Conservation (phyloP, 2,888 invertebrate species). For the Limnephilus auricula region DNA sequence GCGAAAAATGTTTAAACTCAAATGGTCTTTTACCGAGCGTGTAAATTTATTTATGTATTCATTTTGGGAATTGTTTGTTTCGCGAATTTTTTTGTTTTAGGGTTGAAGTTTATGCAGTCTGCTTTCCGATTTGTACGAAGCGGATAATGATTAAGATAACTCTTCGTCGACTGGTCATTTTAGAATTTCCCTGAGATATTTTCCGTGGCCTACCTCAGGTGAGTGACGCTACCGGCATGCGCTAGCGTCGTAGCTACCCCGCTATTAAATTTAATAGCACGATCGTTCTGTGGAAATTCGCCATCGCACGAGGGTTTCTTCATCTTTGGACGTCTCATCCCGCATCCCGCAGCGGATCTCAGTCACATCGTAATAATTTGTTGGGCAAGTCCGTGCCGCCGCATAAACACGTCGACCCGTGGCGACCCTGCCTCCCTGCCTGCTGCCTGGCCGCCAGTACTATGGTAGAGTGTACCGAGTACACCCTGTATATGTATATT, state of each 20-base stretch:
- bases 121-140: not conserved
- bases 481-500: not conserved
- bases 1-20: conserved; percentile 25
- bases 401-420: conserved; percentile 37
- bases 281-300: not conserved
- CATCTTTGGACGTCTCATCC: conserved; percentile 18
- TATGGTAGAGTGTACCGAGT: not conserved
- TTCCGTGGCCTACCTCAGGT: not conserved
- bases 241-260: not conserved
- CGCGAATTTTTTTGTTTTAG: not conserved
- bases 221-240: not conserved
- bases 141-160: not conserved
- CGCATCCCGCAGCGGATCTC: conserved; percentile 19
- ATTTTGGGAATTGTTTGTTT: conserved; percentile 6
- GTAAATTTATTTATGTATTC: conserved; percentile 21
- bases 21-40: conserved; percentile 25
- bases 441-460: not conserved
- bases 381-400: conserved; percentile 41
- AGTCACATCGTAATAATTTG: conserved; percentile 47
- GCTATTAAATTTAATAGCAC: conserved; percentile 16
- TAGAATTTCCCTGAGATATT: not conserved
- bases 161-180: not conserved
- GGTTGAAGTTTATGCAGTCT: not conserved
- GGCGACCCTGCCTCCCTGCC: not conserved
- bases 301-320: not conserved